Conservation (phyloP, 1,140 invertebrate species). For the Pentalonia nigronervosa region DNA sequence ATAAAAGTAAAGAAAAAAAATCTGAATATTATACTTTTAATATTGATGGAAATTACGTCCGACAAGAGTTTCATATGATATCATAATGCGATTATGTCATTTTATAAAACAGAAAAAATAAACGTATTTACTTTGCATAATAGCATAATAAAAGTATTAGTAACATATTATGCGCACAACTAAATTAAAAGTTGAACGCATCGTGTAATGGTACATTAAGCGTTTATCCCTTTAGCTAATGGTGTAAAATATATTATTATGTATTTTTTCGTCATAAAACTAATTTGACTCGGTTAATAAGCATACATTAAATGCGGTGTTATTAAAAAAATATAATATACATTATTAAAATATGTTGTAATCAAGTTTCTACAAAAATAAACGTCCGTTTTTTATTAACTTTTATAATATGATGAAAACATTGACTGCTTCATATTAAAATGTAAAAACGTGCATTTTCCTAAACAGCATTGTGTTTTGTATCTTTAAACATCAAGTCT, state of each 20-base stretch:
- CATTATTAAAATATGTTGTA: not conserved
- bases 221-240: not conserved
- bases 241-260: not conserved
- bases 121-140: not conserved
- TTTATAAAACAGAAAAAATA: not conserved
- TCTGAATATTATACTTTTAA: not conserved
- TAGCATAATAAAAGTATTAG: constrained; percentile 20
- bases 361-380: not conserved
- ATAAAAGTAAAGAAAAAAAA: not conserved
- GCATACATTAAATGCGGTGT: not conserved
- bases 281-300: constrained; percentile 23
- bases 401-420: not conserved
- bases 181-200: constrained; percentile 18
- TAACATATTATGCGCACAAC: not conserved
- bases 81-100: not conserved
- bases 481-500: not conserved
- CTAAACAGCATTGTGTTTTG: not conserved
- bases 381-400: not conserved
- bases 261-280: not conserved
- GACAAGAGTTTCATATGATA: not conserved
- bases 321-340: constrained; percentile 7
- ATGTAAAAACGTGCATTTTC: not conserved
- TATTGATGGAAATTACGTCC: not conserved
- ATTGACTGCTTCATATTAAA: not conserved
- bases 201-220: constrained; percentile 8